Evolutionary conservation across 2,113 vertebrate genomes (phyloP).

Genomic region (Balaenoptera acutorostrata): DNA sequence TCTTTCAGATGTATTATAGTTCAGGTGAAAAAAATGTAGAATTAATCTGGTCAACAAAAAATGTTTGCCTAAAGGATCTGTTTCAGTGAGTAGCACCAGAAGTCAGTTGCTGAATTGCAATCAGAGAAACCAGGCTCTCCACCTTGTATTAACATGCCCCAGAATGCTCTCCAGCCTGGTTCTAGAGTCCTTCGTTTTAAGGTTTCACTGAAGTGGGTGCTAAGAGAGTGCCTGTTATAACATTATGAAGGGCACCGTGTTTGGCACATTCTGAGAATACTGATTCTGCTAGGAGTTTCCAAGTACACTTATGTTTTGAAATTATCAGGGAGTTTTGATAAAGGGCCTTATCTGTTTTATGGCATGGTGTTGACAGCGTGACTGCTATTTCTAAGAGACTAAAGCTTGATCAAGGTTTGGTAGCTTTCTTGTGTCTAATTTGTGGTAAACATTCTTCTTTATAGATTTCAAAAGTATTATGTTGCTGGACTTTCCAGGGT

Average conservation of each 20-base stretch:
- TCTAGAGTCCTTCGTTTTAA: background rate
- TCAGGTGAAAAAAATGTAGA: background rate
- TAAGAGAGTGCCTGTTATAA: background rate
- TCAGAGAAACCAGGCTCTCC: background rate
- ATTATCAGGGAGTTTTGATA: background rate
- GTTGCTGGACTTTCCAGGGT: background rate
- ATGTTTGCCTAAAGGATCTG: conserved; percentile 33
- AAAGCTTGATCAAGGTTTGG: background rate
- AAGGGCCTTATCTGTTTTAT: background rate
- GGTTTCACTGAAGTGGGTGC: conserved; percentile 13
- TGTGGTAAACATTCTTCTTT: background rate
- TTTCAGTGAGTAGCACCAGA: background rate
- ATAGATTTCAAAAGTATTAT: background rate
- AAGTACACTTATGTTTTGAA: background rate
- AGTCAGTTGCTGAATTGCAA: background rate
- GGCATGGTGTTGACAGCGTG: background rate
- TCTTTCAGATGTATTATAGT: conserved; percentile 34
- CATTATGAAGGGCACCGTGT: background rate
- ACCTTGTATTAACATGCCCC: background rate
- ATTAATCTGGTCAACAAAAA: conserved; percentile 48
- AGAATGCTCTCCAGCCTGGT: background rate
- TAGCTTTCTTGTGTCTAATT: conserved; percentile 18
- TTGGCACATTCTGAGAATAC: background rate
- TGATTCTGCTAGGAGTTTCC: conserved; percentile 6
- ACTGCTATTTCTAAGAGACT: background rate